Evolutionary conservation across 1,140 invertebrate species (phyloP).

Genomic region (Rhagoletis pomonella): DNA sequence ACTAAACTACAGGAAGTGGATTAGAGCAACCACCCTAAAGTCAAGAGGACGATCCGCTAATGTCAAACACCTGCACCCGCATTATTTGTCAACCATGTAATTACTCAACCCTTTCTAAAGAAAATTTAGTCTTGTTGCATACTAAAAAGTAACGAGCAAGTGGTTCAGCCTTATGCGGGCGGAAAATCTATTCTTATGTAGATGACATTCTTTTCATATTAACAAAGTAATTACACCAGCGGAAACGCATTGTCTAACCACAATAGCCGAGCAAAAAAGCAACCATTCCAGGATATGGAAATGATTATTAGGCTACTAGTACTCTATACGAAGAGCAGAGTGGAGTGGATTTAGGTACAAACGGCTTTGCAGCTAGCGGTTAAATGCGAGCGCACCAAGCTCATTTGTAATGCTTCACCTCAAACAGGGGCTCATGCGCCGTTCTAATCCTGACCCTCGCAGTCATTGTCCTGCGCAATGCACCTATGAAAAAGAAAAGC

Average conservation of each 20-base stretch:
- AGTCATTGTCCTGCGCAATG: slow-evolving; percentile 41
- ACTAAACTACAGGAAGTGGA: background rate
- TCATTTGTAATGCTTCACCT: background rate
- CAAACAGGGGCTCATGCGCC: slow-evolving; percentile 20
- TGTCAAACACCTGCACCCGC: slow-evolving; percentile 55
- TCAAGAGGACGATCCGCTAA: too few relatives aligned
- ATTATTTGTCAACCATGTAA: slow-evolving; percentile 50
- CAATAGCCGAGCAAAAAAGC: background rate
- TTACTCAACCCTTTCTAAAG: background rate
- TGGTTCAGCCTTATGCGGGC: slow-evolving; percentile 7
- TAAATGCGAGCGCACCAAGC: background rate
- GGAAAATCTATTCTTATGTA: slow-evolving; percentile 14
- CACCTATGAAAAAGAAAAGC: slow-evolving; percentile 16
- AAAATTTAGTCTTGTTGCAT: background rate
- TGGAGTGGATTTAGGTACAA: background rate
- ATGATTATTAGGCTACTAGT: slow-evolving; percentile 10
- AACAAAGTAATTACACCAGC: slow-evolving; percentile 26
- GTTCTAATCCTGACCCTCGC: slow-evolving; percentile 31
- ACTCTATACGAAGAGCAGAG: background rate
- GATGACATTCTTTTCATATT: background rate
- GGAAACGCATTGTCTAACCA: slow-evolving; percentile 35
- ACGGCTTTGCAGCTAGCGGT: too few relatives aligned
- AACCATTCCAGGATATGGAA: background rate
- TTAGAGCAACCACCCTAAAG: background rate
- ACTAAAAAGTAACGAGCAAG: background rate